phyloP scores from a whole-genome alignment of 2,113 vertebrate genomes.

The Motacilla alba region DNA sequence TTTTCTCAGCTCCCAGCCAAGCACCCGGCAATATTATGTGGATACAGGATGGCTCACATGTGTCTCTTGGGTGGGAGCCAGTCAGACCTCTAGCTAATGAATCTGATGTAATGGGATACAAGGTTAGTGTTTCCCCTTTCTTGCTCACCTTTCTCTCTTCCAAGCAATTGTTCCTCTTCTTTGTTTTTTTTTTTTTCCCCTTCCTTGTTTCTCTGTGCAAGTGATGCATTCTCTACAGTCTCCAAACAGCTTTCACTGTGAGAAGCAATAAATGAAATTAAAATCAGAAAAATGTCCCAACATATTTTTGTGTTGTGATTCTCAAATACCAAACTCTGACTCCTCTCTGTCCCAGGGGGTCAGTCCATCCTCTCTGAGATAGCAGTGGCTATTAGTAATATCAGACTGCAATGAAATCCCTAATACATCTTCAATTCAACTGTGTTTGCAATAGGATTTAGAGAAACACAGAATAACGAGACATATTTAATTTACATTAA shows the following conservation, averaged over 20 bases:
- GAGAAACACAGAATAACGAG: neutral
- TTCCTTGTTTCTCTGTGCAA: neutral
- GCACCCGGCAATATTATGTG: conserved; percentile 88
- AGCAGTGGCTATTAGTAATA: neutral
- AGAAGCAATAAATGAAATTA: neutral
- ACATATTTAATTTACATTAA: neutral
- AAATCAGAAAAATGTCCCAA: neutral
- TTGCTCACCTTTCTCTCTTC: neutral
- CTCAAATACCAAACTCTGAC: neutral
- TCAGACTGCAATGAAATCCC: neutral
- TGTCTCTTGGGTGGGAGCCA: conserved; percentile 91
- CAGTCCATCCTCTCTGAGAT: neutral
- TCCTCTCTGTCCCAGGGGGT: neutral
- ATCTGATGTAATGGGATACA: conserved; percentile 93
- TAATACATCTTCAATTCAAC: neutral
- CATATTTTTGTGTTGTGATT: neutral
- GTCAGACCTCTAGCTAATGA: conserved; percentile 89
- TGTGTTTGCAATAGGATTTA: conserved; percentile 28
- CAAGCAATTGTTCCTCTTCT: neutral
- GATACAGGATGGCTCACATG: conserved; percentile 91
- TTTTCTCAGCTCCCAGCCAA: conserved; percentile 83
- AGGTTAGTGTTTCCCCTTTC: conserved; percentile 74
- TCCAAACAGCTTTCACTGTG: neutral
- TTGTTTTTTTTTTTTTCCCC: neutral
- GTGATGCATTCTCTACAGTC: neutral